A percentile compares a stretch with the other conserved stretches of the same genome.
These are phyloP conservation scores for Strigops habroptila DNA, from an alignment of 2,113 vertebrate species.

Conservation along the genomic window DNA sequence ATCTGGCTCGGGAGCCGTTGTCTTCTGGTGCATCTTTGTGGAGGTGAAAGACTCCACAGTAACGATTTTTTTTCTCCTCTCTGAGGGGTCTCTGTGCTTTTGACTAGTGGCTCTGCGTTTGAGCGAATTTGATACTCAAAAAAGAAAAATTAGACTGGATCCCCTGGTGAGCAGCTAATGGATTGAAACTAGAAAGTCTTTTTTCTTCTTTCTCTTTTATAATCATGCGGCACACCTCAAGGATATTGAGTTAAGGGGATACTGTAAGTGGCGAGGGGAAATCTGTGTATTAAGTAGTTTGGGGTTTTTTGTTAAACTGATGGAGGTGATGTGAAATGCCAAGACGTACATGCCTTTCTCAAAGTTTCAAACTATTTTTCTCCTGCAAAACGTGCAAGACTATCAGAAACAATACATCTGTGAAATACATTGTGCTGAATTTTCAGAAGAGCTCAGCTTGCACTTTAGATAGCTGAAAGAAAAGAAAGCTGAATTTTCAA, in stretches of 20 bases:
- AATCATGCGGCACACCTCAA: constrained; percentile 2
- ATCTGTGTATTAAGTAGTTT: not conserved
- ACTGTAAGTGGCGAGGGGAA: not conserved
- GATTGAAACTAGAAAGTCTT: constrained; percentile 18
- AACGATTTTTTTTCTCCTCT: not conserved
- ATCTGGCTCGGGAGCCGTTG: not conserved
- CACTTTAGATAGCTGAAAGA: not conserved
- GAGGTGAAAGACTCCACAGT: not conserved
- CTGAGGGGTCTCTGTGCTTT: not conserved
- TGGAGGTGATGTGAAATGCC: not conserved
- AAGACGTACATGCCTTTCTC: not conserved
- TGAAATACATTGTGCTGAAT: not conserved
- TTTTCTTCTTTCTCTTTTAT: constrained; percentile 4
- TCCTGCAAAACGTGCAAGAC: not conserved
- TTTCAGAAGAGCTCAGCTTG: constrained; percentile 32
- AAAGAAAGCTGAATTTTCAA: constrained; percentile 2
- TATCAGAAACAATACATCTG: not conserved
- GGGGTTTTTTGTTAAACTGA: not conserved
- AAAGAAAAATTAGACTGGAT: not conserved
- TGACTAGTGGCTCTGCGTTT: not conserved
- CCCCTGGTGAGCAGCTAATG: not conserved
- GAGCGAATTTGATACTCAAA: not conserved
- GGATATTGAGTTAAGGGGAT: not conserved
- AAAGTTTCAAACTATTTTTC: not conserved
- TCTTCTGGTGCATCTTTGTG: not conserved